phyloP scores from a whole-genome alignment of 1,140 invertebrate species.

The Capitella teleta region DNA sequence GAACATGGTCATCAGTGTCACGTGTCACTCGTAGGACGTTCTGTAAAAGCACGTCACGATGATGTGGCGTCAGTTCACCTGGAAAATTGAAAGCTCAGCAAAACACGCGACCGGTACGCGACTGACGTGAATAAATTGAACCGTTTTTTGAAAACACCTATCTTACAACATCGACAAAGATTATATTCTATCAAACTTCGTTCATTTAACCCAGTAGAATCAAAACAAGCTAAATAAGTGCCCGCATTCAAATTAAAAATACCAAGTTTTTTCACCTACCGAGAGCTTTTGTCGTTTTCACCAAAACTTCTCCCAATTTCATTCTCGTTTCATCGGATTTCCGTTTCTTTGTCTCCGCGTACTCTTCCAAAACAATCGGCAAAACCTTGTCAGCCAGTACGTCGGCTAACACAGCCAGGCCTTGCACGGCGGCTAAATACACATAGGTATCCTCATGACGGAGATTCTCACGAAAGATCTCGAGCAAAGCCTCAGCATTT shows the following conservation, averaged over 20 bases:
- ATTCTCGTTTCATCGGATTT: slow-evolving; percentile 50
- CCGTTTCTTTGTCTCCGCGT: slow-evolving; percentile 42
- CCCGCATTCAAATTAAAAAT: too few species aligned
- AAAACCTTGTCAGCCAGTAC: slow-evolving; percentile 57
- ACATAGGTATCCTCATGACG: slow-evolving; percentile 70
- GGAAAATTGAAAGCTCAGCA: too few species aligned
- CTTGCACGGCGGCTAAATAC: slow-evolving; percentile 67
- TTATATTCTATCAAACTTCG: too few species aligned
- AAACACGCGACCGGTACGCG: too few species aligned
- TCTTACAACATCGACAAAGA: too few species aligned
- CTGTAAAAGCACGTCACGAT: slow-evolving; percentile 60
- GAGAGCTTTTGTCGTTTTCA: slow-evolving; percentile 58
- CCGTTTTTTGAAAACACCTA: too few species aligned
- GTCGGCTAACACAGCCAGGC: slow-evolving; percentile 55
- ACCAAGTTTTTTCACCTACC: slow-evolving; percentile 51
- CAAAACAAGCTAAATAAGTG: too few species aligned
- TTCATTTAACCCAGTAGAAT: too few species aligned
- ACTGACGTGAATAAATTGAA: too few species aligned
- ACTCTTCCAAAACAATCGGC: slow-evolving; percentile 53
- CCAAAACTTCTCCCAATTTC: slow-evolving; percentile 72
- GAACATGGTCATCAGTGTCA: slow-evolving; percentile 59
- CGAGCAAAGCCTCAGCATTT: slow-evolving; percentile 56
- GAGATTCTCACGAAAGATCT: slow-evolving; percentile 51
- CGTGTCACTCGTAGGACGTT: slow-evolving; percentile 57
- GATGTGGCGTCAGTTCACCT: slow-evolving; percentile 62